These are phyloP conservation scores for Amblyornis subalaris DNA, from an alignment of 2,113 vertebrate genomes.

Conservation along the genomic window DNA sequence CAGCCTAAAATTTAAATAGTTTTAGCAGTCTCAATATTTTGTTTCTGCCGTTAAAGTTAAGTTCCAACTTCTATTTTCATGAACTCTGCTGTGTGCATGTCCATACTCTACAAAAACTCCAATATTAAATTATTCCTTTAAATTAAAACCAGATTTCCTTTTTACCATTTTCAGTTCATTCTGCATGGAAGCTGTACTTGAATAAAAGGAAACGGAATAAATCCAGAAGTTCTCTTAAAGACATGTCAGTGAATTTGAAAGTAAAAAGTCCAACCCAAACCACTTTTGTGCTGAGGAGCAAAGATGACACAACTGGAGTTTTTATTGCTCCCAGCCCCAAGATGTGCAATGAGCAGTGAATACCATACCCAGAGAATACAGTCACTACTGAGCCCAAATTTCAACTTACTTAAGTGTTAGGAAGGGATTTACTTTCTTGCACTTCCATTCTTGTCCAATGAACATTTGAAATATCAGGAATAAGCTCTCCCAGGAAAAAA, in stretches of 20 bases:
- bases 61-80: background rate
- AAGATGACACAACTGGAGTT: background rate
- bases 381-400: background rate
- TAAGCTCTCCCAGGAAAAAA: background rate
- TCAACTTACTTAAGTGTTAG: background rate
- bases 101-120: background rate
- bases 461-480: background rate
- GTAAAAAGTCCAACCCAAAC: background rate
- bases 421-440: background rate
- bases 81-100: background rate
- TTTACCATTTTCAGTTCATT: background rate
- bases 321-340: background rate
- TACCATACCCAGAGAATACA: background rate
- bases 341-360: background rate
- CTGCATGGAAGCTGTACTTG: background rate
- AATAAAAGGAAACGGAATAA: background rate
- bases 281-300: accelerated
- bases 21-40: background rate
- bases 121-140: background rate
- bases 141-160: background rate
- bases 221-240: background rate
- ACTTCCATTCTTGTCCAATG: background rate
- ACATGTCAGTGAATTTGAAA: background rate
- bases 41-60: background rate
- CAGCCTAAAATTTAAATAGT: background rate